These are phyloP conservation scores for Callorhinus ursinus DNA, from an alignment of 2,113 vertebrate genomes.

Conservation along the genomic window DNA sequence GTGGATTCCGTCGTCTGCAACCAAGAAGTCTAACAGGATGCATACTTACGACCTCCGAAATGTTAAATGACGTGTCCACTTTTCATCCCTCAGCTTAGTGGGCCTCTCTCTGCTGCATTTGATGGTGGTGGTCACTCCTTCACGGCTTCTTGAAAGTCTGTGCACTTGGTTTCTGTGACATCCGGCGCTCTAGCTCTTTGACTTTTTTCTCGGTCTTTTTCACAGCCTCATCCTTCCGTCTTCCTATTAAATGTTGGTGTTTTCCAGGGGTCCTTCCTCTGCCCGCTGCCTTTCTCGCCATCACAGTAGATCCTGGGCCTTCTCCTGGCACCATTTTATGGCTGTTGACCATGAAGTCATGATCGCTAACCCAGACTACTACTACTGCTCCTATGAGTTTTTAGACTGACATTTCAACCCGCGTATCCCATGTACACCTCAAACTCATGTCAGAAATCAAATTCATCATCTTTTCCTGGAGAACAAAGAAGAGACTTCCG, in stretches of 20 bases:
- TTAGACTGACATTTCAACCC: background rate
- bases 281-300: background rate
- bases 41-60: background rate
- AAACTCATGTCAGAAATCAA: background rate
- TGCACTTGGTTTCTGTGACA: background rate
- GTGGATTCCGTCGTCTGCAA: conserved; percentile 6
- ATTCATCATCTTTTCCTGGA: background rate
- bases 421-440: background rate
- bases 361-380: background rate
- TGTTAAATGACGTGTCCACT: background rate
- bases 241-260: background rate
- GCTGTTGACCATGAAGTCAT: background rate
- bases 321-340: background rate
- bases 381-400: background rate
- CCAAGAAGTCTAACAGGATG: background rate
- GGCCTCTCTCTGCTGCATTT: background rate
- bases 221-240: background rate
- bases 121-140: background rate
- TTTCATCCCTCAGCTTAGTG: background rate
- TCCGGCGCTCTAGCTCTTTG: background rate
- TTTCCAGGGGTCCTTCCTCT: background rate
- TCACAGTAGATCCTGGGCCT: background rate
- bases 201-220: background rate
- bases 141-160: background rate
- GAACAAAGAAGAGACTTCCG: background rate